A percentile compares a stretch with the other conserved stretches of the same genome.
Evolutionary conservation across 1,140 invertebrate species (phyloP).

Genomic region (Caenorhabditis latens): DNA sequence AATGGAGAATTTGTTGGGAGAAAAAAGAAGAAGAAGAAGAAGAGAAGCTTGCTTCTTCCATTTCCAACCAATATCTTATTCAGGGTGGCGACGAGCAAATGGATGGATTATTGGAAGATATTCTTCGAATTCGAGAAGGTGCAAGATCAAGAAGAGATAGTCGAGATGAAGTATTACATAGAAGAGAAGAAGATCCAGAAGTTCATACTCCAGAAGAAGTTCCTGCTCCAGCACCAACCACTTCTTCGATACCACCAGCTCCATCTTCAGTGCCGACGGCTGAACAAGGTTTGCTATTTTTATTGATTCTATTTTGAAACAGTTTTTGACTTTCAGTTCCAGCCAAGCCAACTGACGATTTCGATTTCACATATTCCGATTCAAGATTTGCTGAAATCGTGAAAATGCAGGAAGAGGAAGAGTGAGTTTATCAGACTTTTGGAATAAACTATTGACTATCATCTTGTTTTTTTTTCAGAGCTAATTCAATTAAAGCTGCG

Average conservation of each 20-base stretch:
- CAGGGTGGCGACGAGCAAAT: slow-evolving; percentile 47
- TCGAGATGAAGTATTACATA: slow-evolving; percentile 23
- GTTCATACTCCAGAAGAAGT: slow-evolving; percentile 35
- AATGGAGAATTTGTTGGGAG: slow-evolving; percentile 7
- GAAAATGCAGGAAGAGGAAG: slow-evolving; percentile 55
- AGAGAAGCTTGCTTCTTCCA: slow-evolving; percentile 14
- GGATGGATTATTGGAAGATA: slow-evolving; percentile 51
- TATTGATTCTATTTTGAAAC: neutral
- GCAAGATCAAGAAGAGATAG: slow-evolving; percentile 58
- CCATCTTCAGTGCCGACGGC: neutral
- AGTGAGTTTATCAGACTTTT: slow-evolving; percentile 29
- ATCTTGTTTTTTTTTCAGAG: slow-evolving; percentile 11
- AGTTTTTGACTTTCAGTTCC: slow-evolving; percentile 3
- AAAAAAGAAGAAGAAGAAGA: slow-evolving; percentile 3
- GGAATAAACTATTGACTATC: neutral
- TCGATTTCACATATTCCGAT: slow-evolving; percentile 61
- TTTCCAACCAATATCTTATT: slow-evolving; percentile 47
- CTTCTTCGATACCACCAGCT: neutral
- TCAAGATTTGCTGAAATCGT: slow-evolving; percentile 55
- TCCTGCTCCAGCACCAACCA: neutral
- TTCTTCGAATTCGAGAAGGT: slow-evolving; percentile 57
- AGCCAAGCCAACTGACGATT: slow-evolving; percentile 15
- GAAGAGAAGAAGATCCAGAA: slow-evolving; percentile 47
- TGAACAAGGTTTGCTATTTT: neutral
- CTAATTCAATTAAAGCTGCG: neutral